Conservation (phyloP, 2,797 vertebrate genomes). For the Cercopithecus neglectus region DNA sequence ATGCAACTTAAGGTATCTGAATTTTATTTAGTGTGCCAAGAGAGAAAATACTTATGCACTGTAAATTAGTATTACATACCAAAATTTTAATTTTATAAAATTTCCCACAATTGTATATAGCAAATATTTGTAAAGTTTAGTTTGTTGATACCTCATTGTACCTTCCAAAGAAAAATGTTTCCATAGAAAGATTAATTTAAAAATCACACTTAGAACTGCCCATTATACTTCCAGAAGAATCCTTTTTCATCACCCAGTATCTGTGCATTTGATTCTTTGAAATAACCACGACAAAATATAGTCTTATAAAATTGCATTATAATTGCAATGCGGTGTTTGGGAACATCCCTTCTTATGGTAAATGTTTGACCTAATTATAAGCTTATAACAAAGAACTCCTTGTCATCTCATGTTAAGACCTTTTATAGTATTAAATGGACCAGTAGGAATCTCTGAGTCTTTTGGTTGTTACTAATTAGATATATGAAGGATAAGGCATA, state of each 20-base stretch:
- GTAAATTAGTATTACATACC: not conserved
- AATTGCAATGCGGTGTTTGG: not conserved
- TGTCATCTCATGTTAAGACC: not conserved
- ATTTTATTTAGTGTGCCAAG: not conserved
- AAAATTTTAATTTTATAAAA: not conserved
- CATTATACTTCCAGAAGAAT: not conserved
- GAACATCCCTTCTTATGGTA: not conserved
- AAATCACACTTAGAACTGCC: not conserved
- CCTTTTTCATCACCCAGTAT: not conserved
- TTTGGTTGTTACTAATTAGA: not conserved
- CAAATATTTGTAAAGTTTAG: not conserved
- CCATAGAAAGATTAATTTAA: not conserved
- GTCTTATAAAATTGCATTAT: not conserved
- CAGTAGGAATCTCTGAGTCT: not conserved
- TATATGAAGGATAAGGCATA: not conserved
- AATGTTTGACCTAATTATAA: conserved; percentile 26
- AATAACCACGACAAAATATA: not conserved
- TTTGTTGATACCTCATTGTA: not conserved
- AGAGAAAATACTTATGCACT: not conserved
- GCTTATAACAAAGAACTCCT: not conserved
- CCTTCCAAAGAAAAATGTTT: not conserved
- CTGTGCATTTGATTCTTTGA: not conserved
- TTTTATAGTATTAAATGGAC: not conserved
- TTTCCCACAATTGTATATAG: not conserved
- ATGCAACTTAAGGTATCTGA: not conserved